phyloP scores from a whole-genome alignment of 2,113 vertebrate species.

The Nicator chloris region DNA sequence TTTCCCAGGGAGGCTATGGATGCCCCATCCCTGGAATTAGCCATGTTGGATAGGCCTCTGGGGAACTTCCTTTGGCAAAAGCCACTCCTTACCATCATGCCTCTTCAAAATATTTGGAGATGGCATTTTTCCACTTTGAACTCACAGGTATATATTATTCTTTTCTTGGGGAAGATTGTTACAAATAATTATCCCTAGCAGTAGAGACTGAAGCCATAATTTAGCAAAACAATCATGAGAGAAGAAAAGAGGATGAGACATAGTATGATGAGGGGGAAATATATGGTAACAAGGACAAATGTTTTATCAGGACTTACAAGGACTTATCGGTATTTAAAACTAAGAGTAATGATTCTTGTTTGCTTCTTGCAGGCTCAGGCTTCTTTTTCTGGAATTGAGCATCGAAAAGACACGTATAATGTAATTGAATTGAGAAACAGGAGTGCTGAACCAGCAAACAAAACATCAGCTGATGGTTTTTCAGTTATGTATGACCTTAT shows the following conservation, averaged over 20 bases:
- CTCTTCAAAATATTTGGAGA: neutral
- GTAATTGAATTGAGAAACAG: neutral
- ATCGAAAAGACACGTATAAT: fast-evolving
- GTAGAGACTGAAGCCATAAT: neutral
- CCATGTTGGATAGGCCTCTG: neutral
- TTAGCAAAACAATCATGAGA: neutral
- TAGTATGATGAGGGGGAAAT: neutral
- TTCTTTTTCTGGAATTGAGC: neutral
- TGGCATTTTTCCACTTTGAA: neutral
- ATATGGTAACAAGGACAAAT: neutral
- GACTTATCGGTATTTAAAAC: neutral
- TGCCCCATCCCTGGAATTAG: neutral
- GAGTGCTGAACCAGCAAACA: neutral
- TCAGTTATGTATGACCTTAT: neutral
- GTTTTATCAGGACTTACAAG: neutral
- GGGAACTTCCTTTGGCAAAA: neutral
- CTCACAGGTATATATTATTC: neutral
- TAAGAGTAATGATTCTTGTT: neutral
- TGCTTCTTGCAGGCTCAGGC: neutral
- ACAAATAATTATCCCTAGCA: neutral
- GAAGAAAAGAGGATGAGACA: neutral
- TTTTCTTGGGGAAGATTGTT: neutral
- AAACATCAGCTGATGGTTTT: neutral
- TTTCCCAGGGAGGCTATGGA: neutral
- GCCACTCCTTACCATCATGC: fast-evolving